phyloP scores from a whole-genome alignment of 2,113 vertebrate species.

The Myotis lucifugus region DNA sequence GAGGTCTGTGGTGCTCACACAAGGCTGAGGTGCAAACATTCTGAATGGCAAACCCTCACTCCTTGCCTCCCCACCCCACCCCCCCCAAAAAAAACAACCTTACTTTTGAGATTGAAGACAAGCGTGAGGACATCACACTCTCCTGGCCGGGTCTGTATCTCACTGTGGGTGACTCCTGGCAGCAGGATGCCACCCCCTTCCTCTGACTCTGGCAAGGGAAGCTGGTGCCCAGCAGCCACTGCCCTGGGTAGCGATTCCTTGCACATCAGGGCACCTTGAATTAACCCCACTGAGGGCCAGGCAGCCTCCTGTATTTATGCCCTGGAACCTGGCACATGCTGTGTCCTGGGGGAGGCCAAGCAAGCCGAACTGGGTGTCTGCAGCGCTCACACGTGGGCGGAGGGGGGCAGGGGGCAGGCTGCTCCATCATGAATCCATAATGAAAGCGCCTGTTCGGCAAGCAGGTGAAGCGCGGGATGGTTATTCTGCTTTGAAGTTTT shows the following conservation, averaged over 20 bases:
- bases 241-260: conserved; percentile 68
- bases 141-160: neutral
- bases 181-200: neutral
- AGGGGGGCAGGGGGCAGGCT: neutral
- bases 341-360: neutral
- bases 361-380: conserved; percentile 63
- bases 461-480: conserved; percentile 66
- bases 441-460: conserved; percentile 66
- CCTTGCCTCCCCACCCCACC: fast-evolving
- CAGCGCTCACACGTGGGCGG: neutral
- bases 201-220: conserved; percentile 58
- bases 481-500: conserved; percentile 83
- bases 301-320: conserved; percentile 58
- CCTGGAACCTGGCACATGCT: neutral
- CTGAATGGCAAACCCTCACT: neutral
- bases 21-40: neutral
- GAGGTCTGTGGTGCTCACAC: neutral
- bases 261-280: conserved; percentile 75
- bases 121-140: neutral
- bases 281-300: conserved; percentile 75
- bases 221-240: conserved; percentile 75
- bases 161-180: neutral
- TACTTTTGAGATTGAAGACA: neutral
- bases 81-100: neutral
- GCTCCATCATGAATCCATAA: conserved; percentile 61